Base-by-base conservation (phyloP, 2,797 vertebrate species). In the Trichosurus vulpecula region DNA sequence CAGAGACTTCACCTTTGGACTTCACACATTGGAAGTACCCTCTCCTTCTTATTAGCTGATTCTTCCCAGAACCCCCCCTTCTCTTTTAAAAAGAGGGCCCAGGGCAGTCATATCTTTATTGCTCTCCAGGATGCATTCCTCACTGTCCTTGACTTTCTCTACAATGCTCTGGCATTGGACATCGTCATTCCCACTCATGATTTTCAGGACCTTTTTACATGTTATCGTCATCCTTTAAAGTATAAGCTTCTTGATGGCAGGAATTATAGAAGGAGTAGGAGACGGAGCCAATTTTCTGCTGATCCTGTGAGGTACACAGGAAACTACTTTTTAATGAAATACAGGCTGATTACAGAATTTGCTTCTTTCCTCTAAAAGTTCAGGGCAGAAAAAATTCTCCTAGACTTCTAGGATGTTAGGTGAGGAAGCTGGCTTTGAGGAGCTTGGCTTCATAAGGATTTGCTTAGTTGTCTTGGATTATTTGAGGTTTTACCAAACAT, bases 321-420 rank as follows among this genome's bases (percentile, higher is more conserved):
- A n/a, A 74, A n/a, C n/a, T 10, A 9, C 6, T 81, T 47, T 95
- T 58, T 58, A 81, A 91, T 47, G 57, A 47, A 93, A 93, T 22
- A 96, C 29, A 27, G 16, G 19, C 54, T 61, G 93, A 55, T 6
- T 92, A 95, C 95, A 56, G 90, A 74, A 61, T 90, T 74, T 74
- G 4, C 2, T 16, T 13, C 91, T 96, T 89, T 93, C 25, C 93
- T 13, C 11, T 41, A 93, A 95, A 93, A 14, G 6, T 81, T 81
- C 19, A 47, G 41, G n/a, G 19, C n/a, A 81, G n/a, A 47, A 41
- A 81, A 81, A 47, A 8, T 81, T 81, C 66, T 81, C 19, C 66
- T 41, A 47, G 16, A 47, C 3, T 81, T n/a, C 41, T 81, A 47
- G 19, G 19, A 81, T 25, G 19, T 81, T 81, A 81, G n/a, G 9